These are phyloP conservation scores for Sceloporus undulatus DNA, from an alignment of 2,113 vertebrate species.

Conservation along the genomic window DNA sequence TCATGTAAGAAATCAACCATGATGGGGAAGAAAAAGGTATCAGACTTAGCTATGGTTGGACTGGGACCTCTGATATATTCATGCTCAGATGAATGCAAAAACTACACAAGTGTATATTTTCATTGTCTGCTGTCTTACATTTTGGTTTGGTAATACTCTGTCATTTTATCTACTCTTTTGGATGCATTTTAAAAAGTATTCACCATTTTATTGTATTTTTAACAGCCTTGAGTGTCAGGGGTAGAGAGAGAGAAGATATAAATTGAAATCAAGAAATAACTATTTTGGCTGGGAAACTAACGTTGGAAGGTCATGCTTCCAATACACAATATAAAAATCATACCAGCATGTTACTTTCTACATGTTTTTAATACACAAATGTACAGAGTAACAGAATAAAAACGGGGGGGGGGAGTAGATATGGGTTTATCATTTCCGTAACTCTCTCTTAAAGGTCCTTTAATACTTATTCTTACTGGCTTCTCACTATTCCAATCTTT, in stretches of 20 bases:
- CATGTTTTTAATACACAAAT: neutral
- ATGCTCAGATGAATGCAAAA: neutral
- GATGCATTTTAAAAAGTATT: neutral
- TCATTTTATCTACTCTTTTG: neutral
- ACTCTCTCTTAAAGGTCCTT: neutral
- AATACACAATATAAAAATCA: conserved; percentile 4
- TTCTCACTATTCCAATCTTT: too few relatives aligned
- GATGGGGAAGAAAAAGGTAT: too few relatives aligned
- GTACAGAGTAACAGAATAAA: too few relatives aligned
- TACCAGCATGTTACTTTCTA: neutral
- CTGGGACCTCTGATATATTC: neutral
- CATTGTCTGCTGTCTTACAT: neutral
- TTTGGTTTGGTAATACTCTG: neutral
- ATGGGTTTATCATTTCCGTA: neutral
- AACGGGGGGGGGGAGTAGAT: too few relatives aligned
- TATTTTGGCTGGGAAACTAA: neutral
- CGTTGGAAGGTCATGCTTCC: neutral
- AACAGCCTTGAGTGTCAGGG: neutral
- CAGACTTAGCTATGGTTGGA: neutral
- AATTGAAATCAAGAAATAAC: neutral
- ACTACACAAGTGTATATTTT: neutral
- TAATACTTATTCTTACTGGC: neutral
- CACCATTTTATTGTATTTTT: neutral
- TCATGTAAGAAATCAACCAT: neutral
- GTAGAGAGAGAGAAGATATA: neutral